Percentiles rank a stretch among this genome's conserved stretches.
Evolutionary conservation across 2,113 vertebrate genomes (phyloP).

Genomic region (Pseudopipra pipra): DNA sequence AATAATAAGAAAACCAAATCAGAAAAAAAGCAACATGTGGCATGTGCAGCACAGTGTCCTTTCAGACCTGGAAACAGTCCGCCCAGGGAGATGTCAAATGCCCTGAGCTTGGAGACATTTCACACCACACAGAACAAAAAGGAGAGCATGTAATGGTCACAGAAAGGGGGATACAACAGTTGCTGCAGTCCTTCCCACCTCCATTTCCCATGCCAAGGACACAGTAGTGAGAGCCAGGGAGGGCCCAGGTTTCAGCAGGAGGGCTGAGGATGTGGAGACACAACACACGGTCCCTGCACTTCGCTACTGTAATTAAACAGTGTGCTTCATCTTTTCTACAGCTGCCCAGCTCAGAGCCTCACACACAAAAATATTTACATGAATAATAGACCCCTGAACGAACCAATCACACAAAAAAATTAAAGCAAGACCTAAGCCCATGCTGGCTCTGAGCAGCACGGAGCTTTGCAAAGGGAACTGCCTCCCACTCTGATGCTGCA

Average conservation of each 20-base stretch:
- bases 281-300: accelerated
- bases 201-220: neutral
- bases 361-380: slow-evolving; percentile 40
- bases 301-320: neutral
- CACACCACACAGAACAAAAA: neutral
- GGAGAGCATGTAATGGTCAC: neutral
- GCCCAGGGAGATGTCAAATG: neutral
- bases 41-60: neutral
- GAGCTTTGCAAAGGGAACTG: slow-evolving; percentile 29
- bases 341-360: neutral
- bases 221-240: neutral
- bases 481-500: slow-evolving; percentile 5
- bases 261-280: neutral
- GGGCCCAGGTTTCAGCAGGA: neutral
- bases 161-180: neutral
- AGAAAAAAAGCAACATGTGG: neutral
- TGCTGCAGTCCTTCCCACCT: neutral
- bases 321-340: neutral
- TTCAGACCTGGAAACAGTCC: neutral
- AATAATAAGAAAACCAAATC: neutral
- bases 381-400: neutral
- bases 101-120: neutral
- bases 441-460: slow-evolving; percentile 35
- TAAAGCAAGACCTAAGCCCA: slow-evolving; percentile 21
- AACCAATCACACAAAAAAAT: slow-evolving; percentile 17